Conservation (phyloP, 1,140 invertebrate genomes). For the Bacillus rossius region DNA sequence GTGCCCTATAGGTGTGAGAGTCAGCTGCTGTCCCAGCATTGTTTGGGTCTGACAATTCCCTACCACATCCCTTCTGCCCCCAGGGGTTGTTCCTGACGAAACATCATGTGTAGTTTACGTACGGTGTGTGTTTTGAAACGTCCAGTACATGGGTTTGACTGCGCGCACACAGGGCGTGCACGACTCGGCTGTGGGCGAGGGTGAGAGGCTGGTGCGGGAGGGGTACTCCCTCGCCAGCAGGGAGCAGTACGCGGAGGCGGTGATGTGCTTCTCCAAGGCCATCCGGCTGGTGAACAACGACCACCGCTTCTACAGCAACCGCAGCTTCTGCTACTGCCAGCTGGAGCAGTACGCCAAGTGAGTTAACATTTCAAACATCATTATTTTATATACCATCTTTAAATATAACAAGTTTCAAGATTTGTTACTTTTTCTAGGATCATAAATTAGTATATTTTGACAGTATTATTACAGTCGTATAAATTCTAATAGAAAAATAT, state of each 20-base stretch:
- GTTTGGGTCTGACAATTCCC: no score
- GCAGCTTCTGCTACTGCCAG: slow-evolving; percentile 20
- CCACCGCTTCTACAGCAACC: slow-evolving; percentile 16
- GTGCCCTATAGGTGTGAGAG: no score
- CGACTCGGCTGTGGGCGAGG: not conserved
- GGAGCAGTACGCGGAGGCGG: slow-evolving; percentile 12
- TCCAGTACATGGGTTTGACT: no score
- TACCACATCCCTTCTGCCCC: no score
- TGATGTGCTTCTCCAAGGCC: slow-evolving; percentile 15
- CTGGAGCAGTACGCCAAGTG: slow-evolving; percentile 15
- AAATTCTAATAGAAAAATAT: not conserved
- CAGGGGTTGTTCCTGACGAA: no score
- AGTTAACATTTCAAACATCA: no score
- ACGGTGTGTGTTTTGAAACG: no score
- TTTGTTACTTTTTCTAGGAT: no score
- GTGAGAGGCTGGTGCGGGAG: slow-evolving; percentile 10
- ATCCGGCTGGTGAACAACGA: slow-evolving; percentile 13
- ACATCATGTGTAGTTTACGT: no score
- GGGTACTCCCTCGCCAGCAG: slow-evolving; percentile 13
- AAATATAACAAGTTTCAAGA: no score
- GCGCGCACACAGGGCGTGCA: not conserved
- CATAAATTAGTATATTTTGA: not conserved
- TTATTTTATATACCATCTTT: no score
- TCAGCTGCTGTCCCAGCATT: no score
- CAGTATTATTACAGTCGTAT: not conserved